Conservation (phyloP, 2,888 invertebrate genomes). For the Sarcophaga rosellei region DNA sequence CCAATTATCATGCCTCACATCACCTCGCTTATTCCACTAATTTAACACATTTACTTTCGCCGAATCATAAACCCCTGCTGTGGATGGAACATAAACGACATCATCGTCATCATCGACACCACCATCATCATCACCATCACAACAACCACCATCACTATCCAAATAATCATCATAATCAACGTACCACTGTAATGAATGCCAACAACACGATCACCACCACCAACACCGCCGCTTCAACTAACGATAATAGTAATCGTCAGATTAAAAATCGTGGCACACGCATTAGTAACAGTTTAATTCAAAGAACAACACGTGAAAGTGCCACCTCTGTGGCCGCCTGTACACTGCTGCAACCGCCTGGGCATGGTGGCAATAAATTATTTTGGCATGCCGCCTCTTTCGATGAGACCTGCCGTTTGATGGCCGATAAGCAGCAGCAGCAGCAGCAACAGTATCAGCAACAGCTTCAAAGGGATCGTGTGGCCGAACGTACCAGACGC, state of each 20-base stretch:
- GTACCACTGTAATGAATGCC: conserved; percentile 67
- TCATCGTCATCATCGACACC: conserved; percentile 75
- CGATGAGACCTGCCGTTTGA: conserved; percentile 85
- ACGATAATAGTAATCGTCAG: conserved; percentile 75
- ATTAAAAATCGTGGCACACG: conserved; percentile 75
- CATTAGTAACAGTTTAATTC: conserved; percentile 78
- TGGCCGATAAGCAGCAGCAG: conserved; percentile 71
- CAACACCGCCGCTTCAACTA: conserved; percentile 54
- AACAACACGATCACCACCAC: conserved; percentile 57
- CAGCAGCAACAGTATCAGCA: background rate
- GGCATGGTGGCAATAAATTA: conserved; percentile 82
- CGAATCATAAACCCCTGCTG: conserved; percentile 75
- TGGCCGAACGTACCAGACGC: conserved; percentile 84
- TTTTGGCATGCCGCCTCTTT: conserved; percentile 90
- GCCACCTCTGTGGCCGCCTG: conserved; percentile 75
- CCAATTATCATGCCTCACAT: conserved; percentile 72
- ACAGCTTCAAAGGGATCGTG: conserved; percentile 79
- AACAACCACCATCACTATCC: conserved; percentile 66
- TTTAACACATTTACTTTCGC: conserved; percentile 77
- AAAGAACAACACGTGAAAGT: conserved; percentile 80
- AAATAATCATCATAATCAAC: conserved; percentile 69
- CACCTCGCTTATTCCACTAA: conserved; percentile 73
- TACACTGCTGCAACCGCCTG: conserved; percentile 84
- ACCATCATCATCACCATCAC: conserved; percentile 71
- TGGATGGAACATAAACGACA: conserved; percentile 76